Conservation (phyloP, 92 coral and sea anemone genomes). For the Heteractis magnifica region DNA sequence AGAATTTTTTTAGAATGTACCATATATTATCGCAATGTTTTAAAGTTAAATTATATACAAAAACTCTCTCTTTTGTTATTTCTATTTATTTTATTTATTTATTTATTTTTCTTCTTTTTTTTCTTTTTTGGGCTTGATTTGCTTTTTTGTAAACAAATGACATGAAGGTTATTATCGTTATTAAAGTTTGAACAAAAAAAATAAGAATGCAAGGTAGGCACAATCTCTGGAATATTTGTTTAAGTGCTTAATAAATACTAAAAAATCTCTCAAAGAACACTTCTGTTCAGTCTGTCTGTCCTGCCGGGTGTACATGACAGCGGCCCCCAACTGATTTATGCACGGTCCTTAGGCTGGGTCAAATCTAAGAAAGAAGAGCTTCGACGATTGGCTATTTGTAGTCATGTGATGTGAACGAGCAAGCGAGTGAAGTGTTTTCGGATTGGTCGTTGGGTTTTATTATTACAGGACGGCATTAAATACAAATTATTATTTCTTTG, state of each 20-base stretch:
- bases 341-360: constrained; percentile 45
- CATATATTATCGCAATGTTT: no score
- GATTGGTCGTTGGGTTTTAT: constrained; percentile 37
- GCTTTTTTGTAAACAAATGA: neutral
- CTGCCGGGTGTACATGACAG: neutral
- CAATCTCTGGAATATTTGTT: neutral
- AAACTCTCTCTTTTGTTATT: no score
- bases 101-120: no score
- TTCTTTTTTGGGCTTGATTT: neutral
- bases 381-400: constrained; percentile 7
- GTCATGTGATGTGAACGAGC: constrained; percentile 17
- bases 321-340: constrained; percentile 26
- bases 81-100: no score
- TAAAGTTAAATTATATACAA: no score
- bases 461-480: constrained; percentile 44
- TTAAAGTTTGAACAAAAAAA: neutral
- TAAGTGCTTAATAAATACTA: neutral
- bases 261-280: neutral
- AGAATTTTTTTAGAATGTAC: no score
- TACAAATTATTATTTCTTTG: constrained; percentile 50
- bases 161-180: neutral
- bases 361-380: constrained; percentile 1
- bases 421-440: constrained; percentile 22
- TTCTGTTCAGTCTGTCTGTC: neutral
- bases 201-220: neutral